Evolutionary conservation across 2,797 vertebrate genomes (phyloP).

Genomic region (Denticeps clupeoides): DNA sequence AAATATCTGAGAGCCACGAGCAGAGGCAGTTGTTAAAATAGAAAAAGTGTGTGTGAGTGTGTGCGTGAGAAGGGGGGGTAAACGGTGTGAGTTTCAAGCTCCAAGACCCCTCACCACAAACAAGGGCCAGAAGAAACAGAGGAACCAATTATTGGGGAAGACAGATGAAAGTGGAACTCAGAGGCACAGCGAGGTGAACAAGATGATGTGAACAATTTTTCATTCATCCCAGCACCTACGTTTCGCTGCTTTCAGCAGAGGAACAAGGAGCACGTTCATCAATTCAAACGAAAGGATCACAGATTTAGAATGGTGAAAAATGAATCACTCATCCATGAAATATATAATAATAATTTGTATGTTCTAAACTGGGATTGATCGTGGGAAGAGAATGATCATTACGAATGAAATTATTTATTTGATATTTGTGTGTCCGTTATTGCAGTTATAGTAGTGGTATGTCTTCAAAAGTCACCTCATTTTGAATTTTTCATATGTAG

Average conservation of each 20-base stretch:
- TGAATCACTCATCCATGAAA: no score
- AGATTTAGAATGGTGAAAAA: no score
- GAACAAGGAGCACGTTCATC: no score
- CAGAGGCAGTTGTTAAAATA: constrained; percentile 60
- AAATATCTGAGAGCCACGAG: constrained; percentile 56
- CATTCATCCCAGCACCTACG: constrained; percentile 51
- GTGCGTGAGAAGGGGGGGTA: constrained; percentile 3
- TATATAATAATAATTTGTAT: no score
- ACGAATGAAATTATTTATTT: no score
- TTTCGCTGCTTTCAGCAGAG: neutral
- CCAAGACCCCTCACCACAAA: constrained; percentile 44
- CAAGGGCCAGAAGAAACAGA: constrained; percentile 54
- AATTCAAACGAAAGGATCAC: no score
- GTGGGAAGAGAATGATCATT: no score
- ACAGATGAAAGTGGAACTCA: constrained; percentile 70
- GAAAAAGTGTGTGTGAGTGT: constrained; percentile 35
- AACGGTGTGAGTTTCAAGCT: no score
- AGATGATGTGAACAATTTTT: constrained; percentile 62
- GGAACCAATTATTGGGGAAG: constrained; percentile 67
- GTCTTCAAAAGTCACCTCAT: neutral
- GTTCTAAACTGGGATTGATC: no score
- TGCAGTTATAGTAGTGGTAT: neutral
- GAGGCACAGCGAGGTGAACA: constrained; percentile 62
- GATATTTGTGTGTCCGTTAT: neutral
- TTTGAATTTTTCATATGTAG: neutral